These are phyloP conservation scores for Drosophila kanapiae DNA, from an alignment of 1,140 invertebrate genomes.

Conservation along the genomic window DNA sequence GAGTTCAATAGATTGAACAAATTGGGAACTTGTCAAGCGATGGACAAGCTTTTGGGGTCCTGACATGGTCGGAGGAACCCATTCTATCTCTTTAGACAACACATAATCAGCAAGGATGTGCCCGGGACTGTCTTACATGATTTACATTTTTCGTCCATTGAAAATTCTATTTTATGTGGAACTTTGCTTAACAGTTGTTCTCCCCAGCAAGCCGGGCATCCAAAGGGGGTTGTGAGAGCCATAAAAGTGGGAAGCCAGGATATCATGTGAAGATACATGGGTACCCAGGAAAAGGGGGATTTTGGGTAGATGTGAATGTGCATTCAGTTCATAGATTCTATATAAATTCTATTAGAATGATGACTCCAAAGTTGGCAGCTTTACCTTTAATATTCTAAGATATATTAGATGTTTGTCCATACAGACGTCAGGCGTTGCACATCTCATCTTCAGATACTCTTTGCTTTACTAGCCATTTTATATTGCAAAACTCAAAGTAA, in stretches of 20 bases:
- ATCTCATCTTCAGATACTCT: background rate
- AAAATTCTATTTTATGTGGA: slow-evolving; percentile 78
- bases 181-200: slow-evolving; percentile 62
- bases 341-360: too few species aligned
- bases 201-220: background rate
- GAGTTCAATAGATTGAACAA: slow-evolving; percentile 12
- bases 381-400: background rate
- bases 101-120: slow-evolving; percentile 68
- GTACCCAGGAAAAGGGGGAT: background rate
- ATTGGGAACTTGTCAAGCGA: background rate
- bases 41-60: slow-evolving; percentile 2
- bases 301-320: too few species aligned
- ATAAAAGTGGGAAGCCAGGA: slow-evolving; percentile 24
- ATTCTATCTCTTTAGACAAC: background rate
- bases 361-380: too few species aligned
- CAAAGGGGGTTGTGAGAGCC: background rate
- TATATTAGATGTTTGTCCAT: too few species aligned
- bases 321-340: background rate
- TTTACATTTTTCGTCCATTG: slow-evolving; percentile 78
- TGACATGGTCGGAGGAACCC: slow-evolving; percentile 3
- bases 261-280: background rate
- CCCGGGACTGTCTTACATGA: slow-evolving; percentile 60
- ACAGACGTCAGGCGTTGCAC: too few species aligned
- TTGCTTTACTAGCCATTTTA: background rate
- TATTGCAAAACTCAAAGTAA: background rate